These are phyloP conservation scores for Neoseiulus cucumeris DNA, from an alignment of 1,140 invertebrate genomes.

Conservation along the genomic window DNA sequence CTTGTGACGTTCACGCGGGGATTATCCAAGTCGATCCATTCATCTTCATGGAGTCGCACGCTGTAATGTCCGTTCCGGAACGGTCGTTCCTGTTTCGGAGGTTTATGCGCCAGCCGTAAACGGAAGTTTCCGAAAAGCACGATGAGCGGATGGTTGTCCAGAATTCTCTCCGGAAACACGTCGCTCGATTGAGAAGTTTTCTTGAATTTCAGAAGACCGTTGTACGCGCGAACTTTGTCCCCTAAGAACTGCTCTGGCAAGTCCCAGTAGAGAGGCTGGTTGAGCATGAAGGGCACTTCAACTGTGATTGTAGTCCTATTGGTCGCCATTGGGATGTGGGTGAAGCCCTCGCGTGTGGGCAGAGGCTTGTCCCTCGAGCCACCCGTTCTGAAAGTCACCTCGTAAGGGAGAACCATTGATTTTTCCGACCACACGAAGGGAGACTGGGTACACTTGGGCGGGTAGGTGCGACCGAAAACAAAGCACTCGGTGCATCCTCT, in stretches of 20 bases:
- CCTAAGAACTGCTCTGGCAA: conserved; percentile 60
- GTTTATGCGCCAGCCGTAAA: conserved; percentile 54
- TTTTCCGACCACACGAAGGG: conserved; percentile 50
- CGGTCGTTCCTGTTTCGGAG: conserved; percentile 21
- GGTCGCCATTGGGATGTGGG: not conserved
- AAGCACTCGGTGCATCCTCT: conserved; percentile 69
- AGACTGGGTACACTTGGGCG: conserved; percentile 46
- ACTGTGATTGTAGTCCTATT: conserved; percentile 38
- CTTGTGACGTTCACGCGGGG: conserved; percentile 41
- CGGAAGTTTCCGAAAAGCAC: conserved; percentile 56
- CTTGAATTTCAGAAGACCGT: conserved; percentile 61
- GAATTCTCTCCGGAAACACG: conserved; percentile 35
- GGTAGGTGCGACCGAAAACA: conserved; percentile 54
- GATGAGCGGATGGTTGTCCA: conserved; percentile 51
- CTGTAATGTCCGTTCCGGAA: conserved; percentile 34
- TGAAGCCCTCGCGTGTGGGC: not conserved
- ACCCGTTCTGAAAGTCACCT: not conserved
- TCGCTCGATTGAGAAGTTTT: conserved; percentile 42
- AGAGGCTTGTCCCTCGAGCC: not conserved
- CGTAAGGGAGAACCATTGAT: conserved; percentile 12
- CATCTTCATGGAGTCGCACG: conserved; percentile 41
- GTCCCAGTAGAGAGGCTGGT: conserved; percentile 64
- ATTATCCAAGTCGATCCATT: conserved; percentile 41
- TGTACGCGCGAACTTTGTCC: conserved; percentile 75
- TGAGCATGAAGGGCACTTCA: conserved; percentile 39